phyloP scores from a whole-genome alignment of 35 echinoderm and acorn worm genomes.

The Holothuria glaberrima region DNA sequence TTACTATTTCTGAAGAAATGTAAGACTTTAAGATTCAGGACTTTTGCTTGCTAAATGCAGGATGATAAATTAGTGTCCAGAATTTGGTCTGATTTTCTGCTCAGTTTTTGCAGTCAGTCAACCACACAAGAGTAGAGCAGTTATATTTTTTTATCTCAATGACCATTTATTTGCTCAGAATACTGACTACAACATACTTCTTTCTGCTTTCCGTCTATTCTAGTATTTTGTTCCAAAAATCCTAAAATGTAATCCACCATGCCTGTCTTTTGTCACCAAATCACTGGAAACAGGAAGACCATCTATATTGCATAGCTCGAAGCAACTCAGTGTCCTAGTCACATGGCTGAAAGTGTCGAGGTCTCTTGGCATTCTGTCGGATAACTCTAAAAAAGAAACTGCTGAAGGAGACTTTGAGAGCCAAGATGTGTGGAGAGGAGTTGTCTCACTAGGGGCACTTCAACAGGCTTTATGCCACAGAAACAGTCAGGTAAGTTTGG shows the following conservation, averaged over 20 bases:
- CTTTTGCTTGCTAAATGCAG: too few species aligned
- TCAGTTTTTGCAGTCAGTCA: too few species aligned
- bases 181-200: constrained; percentile 25
- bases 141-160: background rate
- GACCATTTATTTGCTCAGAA: background rate
- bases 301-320: constrained; percentile 13
- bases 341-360: constrained; percentile 86
- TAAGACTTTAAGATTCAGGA: background rate
- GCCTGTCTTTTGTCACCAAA: constrained; percentile 65
- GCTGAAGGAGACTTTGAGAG: constrained; percentile 4
- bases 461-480: constrained; percentile 73
- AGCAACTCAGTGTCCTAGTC: constrained; percentile 63
- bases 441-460: constrained; percentile 59
- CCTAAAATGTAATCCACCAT: constrained; percentile 76
- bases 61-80: too few species aligned
- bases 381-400: background rate
- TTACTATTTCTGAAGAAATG: too few species aligned
- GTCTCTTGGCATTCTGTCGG: constrained; percentile 50
- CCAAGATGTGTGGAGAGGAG: constrained; percentile 73
- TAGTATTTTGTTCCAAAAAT: constrained; percentile 84
- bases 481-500: constrained; percentile 68
- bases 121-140: too few species aligned
- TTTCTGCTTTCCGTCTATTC: constrained; percentile 24
- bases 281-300: constrained; percentile 30
- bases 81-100: too few species aligned